Base-by-base conservation (phyloP, 2,113 vertebrate species). In the Puntigrus tetrazona region DNA sequence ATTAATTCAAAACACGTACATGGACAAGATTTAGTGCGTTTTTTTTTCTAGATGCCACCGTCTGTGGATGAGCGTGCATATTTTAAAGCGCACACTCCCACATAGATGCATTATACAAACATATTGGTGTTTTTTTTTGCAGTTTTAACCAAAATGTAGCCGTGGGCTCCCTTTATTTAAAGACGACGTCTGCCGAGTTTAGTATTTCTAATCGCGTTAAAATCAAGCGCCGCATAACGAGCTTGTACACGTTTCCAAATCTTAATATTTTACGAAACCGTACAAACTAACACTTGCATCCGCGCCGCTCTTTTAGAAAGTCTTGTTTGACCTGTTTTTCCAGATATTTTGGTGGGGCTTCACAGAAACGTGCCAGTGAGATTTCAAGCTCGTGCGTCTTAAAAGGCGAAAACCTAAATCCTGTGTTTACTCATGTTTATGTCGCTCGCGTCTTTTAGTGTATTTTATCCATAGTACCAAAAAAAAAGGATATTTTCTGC, bases 1-100 rank as follows among this genome's bases (percentile, higher is more conserved):
- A 52, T 70, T 13, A 52, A 70, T 70, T 70, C 79, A 6, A 55
- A 25, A 38, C 65, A 70, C 80, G 65, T 70, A 82, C 61, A 4
- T 55, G 31, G 10, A 31, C 34, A 69, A 67, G 61, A 67, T 50
- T 59, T 81, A 34, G 41, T 81, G 5, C 5, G 22, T 57, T 57
- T n/a, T n/a, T 47, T 45, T 3, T 25, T 27, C 10, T 69, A 69
- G 45, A 82, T 82, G 43, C n/a, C 13, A 38, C 20, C 31, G 47
- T 82, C 45, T 25, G 45, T 31, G 38, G n/a, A n/a, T 34, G 61
- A 67, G 41, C 9, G 41, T 31, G 78, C 16, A 67, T 65, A 43
- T 63, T 50, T 67, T 61, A 38, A 45, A 73, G 27, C 70, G 11
- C 47, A 61, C 11, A 20, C 9, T 16, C 77, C 36, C 57, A 79